These are phyloP conservation scores for Podarcis cretensis DNA, from an alignment of 2,113 vertebrate genomes.

Conservation along the genomic window DNA sequence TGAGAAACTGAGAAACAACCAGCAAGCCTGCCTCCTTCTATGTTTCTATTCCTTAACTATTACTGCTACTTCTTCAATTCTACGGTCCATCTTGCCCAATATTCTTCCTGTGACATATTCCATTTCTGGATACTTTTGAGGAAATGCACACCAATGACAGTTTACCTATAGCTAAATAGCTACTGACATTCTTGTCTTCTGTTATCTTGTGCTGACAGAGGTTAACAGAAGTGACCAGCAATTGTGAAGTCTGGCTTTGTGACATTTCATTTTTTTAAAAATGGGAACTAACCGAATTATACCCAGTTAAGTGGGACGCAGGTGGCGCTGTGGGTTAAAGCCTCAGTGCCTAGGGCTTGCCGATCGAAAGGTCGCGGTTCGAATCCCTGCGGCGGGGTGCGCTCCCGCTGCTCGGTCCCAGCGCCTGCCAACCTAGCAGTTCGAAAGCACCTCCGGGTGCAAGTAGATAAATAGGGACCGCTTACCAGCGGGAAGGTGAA, in stretches of 20 bases:
- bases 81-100: background rate
- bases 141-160: background rate
- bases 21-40: background rate
- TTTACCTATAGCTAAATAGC: background rate
- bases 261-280: background rate
- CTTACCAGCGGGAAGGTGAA: too few relatives aligned
- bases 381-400: too few relatives aligned
- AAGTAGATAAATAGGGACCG: too few relatives aligned
- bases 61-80: background rate
- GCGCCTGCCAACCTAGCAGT: too few relatives aligned
- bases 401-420: too few relatives aligned
- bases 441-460: too few relatives aligned
- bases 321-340: too few relatives aligned
- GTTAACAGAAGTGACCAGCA: background rate
- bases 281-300: background rate
- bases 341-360: too few relatives aligned
- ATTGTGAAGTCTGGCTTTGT: background rate
- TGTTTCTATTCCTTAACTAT: background rate
- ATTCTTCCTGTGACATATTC: background rate
- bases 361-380: too few relatives aligned
- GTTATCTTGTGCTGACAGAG: background rate
- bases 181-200: background rate
- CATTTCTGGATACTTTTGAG: background rate
- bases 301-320: too few relatives aligned
- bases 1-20: background rate